phyloP scores from a whole-genome alignment of 2,888 invertebrate species.

The Drosophila phalerata region DNA sequence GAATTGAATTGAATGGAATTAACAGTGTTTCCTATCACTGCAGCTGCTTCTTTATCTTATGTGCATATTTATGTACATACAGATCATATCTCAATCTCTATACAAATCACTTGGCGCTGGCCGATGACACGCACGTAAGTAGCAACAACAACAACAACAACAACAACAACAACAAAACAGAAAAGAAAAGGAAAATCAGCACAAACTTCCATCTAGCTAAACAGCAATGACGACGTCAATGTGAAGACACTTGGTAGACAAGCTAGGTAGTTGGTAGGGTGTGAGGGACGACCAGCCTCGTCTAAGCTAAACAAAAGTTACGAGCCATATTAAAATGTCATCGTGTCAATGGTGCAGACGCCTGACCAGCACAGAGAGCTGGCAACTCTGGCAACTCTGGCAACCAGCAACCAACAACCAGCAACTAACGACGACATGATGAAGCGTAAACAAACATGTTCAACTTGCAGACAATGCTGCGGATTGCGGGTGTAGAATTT shows the following conservation, averaged over 20 bases:
- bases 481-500: constrained; percentile 8
- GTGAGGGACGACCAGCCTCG: constrained; percentile 8
- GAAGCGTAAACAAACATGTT: constrained; percentile 83
- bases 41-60: constrained; percentile 10
- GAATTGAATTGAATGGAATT: constrained; percentile 71
- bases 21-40: constrained; percentile 35
- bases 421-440: constrained; percentile 81
- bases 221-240: constrained; percentile 71
- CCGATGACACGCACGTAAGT: constrained; percentile 66
- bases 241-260: constrained; percentile 23
- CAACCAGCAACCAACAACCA: constrained; percentile 63
- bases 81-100: constrained; percentile 43
- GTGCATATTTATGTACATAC: constrained; percentile 22
- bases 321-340: constrained; percentile 79
- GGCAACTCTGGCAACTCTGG: constrained; percentile 22
- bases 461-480: constrained; percentile 64
- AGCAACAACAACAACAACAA: too few relatives aligned
- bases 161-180: too few relatives aligned
- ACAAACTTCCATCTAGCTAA: constrained; percentile 56
- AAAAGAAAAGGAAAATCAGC: constrained; percentile 50
- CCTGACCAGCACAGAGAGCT: constrained; percentile 50
- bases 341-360: constrained; percentile 74
- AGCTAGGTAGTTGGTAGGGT: not conserved
- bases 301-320: constrained; percentile 75
- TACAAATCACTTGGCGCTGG: constrained; percentile 60